These are phyloP conservation scores for Hormaphis cornu DNA, from an alignment of 1,140 invertebrate species.

Conservation along the genomic window DNA sequence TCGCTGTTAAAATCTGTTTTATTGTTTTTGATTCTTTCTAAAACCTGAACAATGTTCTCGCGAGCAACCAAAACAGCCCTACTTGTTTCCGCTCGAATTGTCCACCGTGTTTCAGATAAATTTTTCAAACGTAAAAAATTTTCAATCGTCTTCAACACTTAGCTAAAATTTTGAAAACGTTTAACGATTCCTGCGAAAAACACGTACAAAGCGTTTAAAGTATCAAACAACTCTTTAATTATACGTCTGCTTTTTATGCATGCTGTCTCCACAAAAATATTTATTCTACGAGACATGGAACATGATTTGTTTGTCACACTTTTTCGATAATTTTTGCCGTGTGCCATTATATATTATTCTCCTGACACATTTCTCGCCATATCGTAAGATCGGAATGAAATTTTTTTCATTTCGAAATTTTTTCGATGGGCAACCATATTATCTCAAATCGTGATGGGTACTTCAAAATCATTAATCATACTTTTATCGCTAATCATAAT, in stretches of 20 bases:
- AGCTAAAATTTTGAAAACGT: not conserved
- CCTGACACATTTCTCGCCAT: not conserved
- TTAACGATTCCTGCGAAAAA: not conserved
- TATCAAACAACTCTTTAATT: constrained; percentile 10
- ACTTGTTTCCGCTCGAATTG: not conserved
- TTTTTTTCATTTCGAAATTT: not conserved
- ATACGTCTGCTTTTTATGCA: not conserved
- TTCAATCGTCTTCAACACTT: not conserved
- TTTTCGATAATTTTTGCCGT: not conserved
- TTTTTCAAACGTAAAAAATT: constrained; percentile 11
- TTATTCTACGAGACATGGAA: not conserved
- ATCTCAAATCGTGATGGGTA: too few species aligned
- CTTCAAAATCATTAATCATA: too few species aligned
- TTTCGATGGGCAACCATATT: too few species aligned
- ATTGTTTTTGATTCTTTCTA: not conserved
- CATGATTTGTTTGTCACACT: not conserved
- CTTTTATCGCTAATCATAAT: too few species aligned
- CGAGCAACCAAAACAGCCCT: not conserved
- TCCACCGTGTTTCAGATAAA: not conserved
- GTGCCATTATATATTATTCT: not conserved
- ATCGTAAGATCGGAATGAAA: not conserved
- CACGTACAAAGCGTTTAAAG: not conserved
- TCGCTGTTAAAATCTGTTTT: not conserved
- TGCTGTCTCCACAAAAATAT: constrained; percentile 16
- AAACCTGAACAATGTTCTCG: not conserved